Evolutionary conservation across 1,140 invertebrate genomes (phyloP).

Genomic region (Dreissena polymorpha): DNA sequence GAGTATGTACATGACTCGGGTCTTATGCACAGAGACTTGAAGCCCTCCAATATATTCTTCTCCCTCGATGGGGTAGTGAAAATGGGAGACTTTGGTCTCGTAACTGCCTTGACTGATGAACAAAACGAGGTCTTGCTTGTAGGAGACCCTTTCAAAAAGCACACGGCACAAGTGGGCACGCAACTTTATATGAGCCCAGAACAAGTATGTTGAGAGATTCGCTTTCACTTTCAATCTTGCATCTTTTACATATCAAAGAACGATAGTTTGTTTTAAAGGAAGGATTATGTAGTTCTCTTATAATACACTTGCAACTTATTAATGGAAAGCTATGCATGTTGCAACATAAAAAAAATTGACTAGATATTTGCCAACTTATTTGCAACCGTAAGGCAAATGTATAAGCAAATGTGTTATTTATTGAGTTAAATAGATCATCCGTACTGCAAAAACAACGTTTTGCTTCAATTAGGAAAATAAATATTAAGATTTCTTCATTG

Average conservation of each 20-base stretch:
- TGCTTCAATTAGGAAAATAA: too few relatives aligned
- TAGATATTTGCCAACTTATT: too few relatives aligned
- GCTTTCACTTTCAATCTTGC: too few relatives aligned
- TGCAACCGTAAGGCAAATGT: too few relatives aligned
- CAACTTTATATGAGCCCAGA: slow-evolving; percentile 99
- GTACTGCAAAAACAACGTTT: too few relatives aligned
- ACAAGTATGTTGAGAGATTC: slow-evolving; percentile 83
- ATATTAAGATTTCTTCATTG: too few relatives aligned
- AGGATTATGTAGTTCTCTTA: neutral
- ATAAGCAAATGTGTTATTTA: too few relatives aligned
- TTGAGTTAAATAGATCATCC: too few relatives aligned
- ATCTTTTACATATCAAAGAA: neutral
- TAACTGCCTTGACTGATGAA: slow-evolving; percentile 89
- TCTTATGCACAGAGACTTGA: slow-evolving; percentile 96
- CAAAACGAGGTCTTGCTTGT: slow-evolving; percentile 59
- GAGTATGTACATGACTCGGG: slow-evolving; percentile 96
- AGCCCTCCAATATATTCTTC: slow-evolving; percentile 98
- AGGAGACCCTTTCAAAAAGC: slow-evolving; percentile 72
- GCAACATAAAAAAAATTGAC: too few relatives aligned
- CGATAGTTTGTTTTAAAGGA: neutral
- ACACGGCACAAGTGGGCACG: slow-evolving; percentile 91
- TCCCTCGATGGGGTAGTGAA: slow-evolving; percentile 92
- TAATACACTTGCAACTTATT: neutral
- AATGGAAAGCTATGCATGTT: too few relatives aligned
- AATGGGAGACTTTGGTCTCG: slow-evolving; percentile 98